Evolutionary conservation across 2,113 vertebrate genomes (phyloP), one percentile per base, ranked within the genome.

Genomic region (Ramphastos sulfuratus): DNA sequence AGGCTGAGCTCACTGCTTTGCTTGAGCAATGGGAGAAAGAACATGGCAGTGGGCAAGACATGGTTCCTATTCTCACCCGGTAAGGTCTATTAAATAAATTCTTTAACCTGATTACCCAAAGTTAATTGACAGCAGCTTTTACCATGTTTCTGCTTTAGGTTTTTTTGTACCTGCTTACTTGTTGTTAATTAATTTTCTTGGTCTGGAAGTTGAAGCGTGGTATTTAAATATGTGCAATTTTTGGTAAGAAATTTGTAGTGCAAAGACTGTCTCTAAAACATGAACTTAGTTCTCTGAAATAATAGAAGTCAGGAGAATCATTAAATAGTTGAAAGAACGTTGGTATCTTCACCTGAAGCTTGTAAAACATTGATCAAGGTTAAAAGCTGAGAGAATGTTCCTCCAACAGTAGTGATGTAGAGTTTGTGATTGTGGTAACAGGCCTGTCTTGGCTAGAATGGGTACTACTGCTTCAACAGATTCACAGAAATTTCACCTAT

Each of bases 11-110:
- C 95, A 99, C 99, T 71, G 95, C 99, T 95, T 97, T 99, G 94
- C 97, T 99, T 96, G 99, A 99, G 96, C 98, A 99, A 82, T 99
- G 99, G 99, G 99, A 99, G 94, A 98, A 98, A 60, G 99, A 99
- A n/a, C 99, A 99, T 92, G 98, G 98, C 94, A 98, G 97, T 3
- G 99, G 99, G 59, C 98, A 98, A 91, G 99, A 99, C 85, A 98
- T 99, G 97, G 98, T 99, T 59, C 98, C 97, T 94, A 98, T 99
- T 90, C 98, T 99, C 74, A 99, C 99, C 82, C 99, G 99, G 99
- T 99, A 96, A 97, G 98, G 77, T 44, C 46, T 82, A 2, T n/a
- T 83, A 28, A 42, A 16, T 42, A 44, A 69, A 39, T 79, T 66
- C 12, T 8, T 81, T 44, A n/a, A 52, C 72, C 24, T 71, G 23